Base-by-base conservation (phyloP, 2,797 vertebrate genomes). In the Columba guinea region DNA sequence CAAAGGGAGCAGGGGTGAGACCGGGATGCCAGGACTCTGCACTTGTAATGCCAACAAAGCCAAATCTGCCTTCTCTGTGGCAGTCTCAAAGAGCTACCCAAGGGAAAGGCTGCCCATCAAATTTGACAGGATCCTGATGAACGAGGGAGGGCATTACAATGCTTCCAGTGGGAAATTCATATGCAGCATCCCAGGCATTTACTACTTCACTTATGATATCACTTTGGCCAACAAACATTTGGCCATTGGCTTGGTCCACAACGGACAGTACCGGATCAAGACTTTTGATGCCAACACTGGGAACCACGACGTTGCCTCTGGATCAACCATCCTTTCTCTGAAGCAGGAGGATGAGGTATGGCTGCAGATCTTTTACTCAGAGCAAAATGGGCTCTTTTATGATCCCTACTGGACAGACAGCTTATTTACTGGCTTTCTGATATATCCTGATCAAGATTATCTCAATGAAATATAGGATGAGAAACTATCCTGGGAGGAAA, bases 361-460 rank as follows among this genome's bases (percentile, higher is more conserved):
- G 99, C 98, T 99, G 81, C 99, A 99, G 97, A 99, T 99, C 96
- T 99, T 99, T 93, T 99, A 99, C 97, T 99, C 99, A 0, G 99
- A 99, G 97, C 99, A 99, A 97, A 99, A 99, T 0, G 99, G 99
- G 71, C 98, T 99, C 84, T 99, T 99, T 94, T 99, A 99, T 20
- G 99, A 99, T 96, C 99, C 99, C 7, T 99, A 99, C 97, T 99
- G 99, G 99, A 99, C 99, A 20, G 99, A 99, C 97, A 99, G 99
- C 95, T 98, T 99, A 65, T 99, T 99, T 95, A 99, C 99, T 1
- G 99, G 99, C 56, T 99, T 99, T 91, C 98, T 99, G 41, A 99
- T 99, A 95, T 99, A 99, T 3, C 98, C 99, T 3, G 99, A 99
- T 83, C 98, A 98, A 95, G 98, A 98, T 35, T 98, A 98, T 97